Base-by-base conservation (phyloP, 1,140 invertebrate species). In the Luehdorfia chinensis region DNA sequence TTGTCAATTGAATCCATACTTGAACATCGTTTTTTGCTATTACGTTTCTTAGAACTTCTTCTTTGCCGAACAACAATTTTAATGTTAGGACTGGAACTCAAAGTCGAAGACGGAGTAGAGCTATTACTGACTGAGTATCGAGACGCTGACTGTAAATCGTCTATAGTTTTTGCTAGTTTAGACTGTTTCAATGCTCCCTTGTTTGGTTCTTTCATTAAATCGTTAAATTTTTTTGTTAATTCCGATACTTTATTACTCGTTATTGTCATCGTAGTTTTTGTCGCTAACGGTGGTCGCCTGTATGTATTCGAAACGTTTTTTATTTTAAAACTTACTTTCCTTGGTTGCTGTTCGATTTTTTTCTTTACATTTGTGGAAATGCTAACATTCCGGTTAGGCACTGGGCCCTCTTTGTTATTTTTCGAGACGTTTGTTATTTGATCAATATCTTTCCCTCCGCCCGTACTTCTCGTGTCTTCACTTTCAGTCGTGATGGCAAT, bases 211-310 rank as follows among this genome's bases (percentile, higher is more conserved):
- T 63, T 75, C 14, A 84, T 75, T 63, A 89, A 67, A 56, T 87
- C 70, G 59, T 90, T 89, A 59, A 88, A 90, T 59, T 89, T 89
- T 52, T 87, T 87, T 1, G 89, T 89, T 14, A 90, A 55, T 61
- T 88, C 84, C 16, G 88, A 85, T 1, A 90, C 89, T 59, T 87
- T 87, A 50, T 62, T 89, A 39, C 76, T 86, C 25, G 78, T 73
- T 54, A 88, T 75, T 15, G 84, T 87, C 55, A 87, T 75, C n/a
- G 73, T 84, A 47, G 75, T 84, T 66, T 81, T 83, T 8, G 67
- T 66, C 23, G 69, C 66, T 48, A 81, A 33, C 13, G 76, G 75
- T 14, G 84, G 73, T 33, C 79, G 67, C 54, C 74, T 69, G 27
- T 87, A 66, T 1, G 59, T 66, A 6, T 58, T 52, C n/a, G 80